Conservation (phyloP, 2,797 vertebrate species). For the Cichlasoma orientale region DNA sequence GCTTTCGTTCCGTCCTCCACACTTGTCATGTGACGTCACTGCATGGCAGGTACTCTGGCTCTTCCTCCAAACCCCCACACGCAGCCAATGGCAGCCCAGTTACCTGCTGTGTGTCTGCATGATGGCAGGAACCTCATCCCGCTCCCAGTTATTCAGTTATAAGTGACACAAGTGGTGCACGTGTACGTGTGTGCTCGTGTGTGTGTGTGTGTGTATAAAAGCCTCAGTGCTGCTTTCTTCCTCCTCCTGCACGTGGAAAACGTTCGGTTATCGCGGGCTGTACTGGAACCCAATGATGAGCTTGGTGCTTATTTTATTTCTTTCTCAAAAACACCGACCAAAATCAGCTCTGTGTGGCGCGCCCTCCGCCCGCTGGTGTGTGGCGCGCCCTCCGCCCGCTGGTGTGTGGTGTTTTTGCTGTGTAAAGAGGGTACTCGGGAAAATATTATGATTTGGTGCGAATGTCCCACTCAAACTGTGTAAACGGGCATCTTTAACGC, state of each 20-base stretch:
- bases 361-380: neutral
- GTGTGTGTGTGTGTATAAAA: neutral
- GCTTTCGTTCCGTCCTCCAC: neutral
- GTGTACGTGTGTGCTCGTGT: too few species aligned
- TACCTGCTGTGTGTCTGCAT: neutral
- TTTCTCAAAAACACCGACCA: neutral
- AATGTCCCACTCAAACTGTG: neutral
- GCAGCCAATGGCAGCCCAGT: neutral
- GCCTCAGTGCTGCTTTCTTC: neutral
- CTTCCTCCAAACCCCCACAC: neutral
- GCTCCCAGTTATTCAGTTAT: neutral
- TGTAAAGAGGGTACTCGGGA: accelerated
- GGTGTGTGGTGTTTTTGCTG: neutral
- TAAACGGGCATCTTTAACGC: too few species aligned
- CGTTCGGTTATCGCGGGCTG: neutral
- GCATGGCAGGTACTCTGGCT: neutral
- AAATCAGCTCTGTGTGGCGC: accelerated
- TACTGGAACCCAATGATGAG: neutral
- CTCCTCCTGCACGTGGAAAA: constrained; percentile 7
- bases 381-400: neutral
- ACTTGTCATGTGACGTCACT: neutral
- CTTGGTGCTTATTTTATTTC: neutral
- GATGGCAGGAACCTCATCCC: neutral
- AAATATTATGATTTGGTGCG: too few species aligned
- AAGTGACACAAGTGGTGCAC: neutral